Evolutionary conservation across 1,140 invertebrate genomes (phyloP), one percentile per base, ranked within the genome.

Genomic region (Linepithema humile): DNA sequence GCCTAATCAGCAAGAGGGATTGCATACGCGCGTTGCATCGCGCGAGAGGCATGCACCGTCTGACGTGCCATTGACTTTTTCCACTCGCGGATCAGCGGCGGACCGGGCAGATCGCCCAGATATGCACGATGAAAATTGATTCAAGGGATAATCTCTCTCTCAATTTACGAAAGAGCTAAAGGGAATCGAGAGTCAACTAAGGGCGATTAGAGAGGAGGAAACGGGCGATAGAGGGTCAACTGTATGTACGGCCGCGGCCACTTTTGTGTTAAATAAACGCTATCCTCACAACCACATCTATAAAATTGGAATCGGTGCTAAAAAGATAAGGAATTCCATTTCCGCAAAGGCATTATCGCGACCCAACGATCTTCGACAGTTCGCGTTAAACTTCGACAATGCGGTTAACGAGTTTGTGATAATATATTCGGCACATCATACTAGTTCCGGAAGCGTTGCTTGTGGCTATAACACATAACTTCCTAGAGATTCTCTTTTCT

Each of bases 241-340:
- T 70, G 45, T 55, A 6, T 32, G n/a, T 73, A 48, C 45, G 64
- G 35, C 43, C n/a, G 35, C 45, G 38, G 48, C 59, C 84, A 70
- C 59, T 40, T 59, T 23, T n/a, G 43, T 55, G 53, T 50, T 43
- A 55, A 82, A 80, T 67, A 74, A 60, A 38, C 10, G 35, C 26
- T 32, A 40, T 45, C 40, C 48, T 17, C 15, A 35, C 73, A 67
- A 50, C 10, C 35, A 55, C 43, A 12, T 26, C 48, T 65, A 60
- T 73, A 85, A 67, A 60, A 67, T 53, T 32, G 67, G 43, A 74
- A 60, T 82, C 53, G 53, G 40, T 35, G 74, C 62, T 80, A 55
- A 85, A 86, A 85, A 73, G 85, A 86, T 86, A 82, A 86, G 53
- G 53, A 20, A 82, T 26, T 72, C 67, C n/a, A 78, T 85, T 86